Conservation (phyloP, 2,888 invertebrate species). For the Drosophila nigricruria region DNA sequence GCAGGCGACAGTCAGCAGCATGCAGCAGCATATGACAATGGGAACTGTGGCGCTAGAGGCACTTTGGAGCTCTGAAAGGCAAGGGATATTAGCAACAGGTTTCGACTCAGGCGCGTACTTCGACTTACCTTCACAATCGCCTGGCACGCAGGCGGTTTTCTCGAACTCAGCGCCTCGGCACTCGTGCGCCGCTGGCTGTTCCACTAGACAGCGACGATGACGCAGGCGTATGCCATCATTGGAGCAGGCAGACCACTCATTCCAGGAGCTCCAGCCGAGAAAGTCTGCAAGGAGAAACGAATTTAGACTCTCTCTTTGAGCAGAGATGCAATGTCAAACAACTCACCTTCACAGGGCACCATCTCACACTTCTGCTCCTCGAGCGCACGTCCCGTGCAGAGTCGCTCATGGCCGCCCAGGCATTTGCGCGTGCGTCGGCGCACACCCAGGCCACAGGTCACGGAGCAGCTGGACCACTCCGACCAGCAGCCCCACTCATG, state of each 20-base stretch:
- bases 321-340: background rate
- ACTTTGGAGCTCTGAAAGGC: constrained; percentile 65
- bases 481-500: constrained; percentile 94
- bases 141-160: constrained; percentile 88
- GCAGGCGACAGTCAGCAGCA: constrained; percentile 83
- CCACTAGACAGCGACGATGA: constrained; percentile 88
- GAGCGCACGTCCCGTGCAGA: constrained; percentile 88
- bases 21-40: constrained; percentile 81
- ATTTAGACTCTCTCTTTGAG: background rate
- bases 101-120: background rate
- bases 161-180: constrained; percentile 90
- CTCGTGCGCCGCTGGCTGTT: constrained; percentile 87
- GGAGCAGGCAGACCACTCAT: constrained; percentile 89
- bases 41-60: constrained; percentile 76
- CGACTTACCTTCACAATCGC: constrained; percentile 79
- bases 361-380: constrained; percentile 90
- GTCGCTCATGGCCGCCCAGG: constrained; percentile 85
- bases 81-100: background rate
- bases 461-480: constrained; percentile 93
- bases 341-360: constrained; percentile 89
- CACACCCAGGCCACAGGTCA: constrained; percentile 90
- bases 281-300: constrained; percentile 86
- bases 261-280: constrained; percentile 92
- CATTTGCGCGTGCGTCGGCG: constrained; percentile 90
- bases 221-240: constrained; percentile 89